Base-by-base conservation (phyloP, 2,797 vertebrate genomes). In the Falco columbarius region DNA sequence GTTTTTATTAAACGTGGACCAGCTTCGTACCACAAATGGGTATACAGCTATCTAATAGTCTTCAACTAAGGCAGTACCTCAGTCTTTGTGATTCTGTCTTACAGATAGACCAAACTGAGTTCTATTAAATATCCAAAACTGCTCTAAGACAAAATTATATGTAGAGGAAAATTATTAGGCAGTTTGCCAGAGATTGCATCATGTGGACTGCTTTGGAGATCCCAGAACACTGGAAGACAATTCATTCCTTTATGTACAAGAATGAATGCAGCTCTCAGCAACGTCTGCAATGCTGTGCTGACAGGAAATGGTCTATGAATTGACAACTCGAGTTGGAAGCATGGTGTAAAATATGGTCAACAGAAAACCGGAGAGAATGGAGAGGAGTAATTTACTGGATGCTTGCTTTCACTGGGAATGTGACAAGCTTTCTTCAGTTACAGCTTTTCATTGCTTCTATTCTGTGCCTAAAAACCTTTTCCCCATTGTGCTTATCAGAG, bases 131-230 rank as follows among this genome's bases (percentile, higher is more conserved):
- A 75, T 34, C 36, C 30, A 38, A 44, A 94, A 92, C 52, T 54
- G 38, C 40, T 81, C 32, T 47, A 63, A 86, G 49, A 83, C 67
- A 91, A 71, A 80, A 68, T 63, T 70, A 22, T 85, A 38, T 36
- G 34, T 44, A 38, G 59, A 92, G 68, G 70, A 72, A 67, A 88
- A 91, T 82, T 81, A 36, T 27, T 73, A 65, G 79, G 65, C 67
- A 55, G 63, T 91, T 86, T 81, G 82, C 90, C 96, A 96, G 79
- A 47, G 80, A 82, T 72, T 90, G 66, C 85, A 51, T 96, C 95
- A 95, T 87, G 67, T 54, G 58, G 55, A 27, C 76, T 71, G 73
- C 88, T 86, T 38, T 89, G 74, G 82, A n/a, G 42, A 70, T 65
- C 63, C 21, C 52, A 81, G 62, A 34, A 34, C 29, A 40, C 3